Conservation (phyloP, 2,797 vertebrate genomes). For the Echiichthys vipera region DNA sequence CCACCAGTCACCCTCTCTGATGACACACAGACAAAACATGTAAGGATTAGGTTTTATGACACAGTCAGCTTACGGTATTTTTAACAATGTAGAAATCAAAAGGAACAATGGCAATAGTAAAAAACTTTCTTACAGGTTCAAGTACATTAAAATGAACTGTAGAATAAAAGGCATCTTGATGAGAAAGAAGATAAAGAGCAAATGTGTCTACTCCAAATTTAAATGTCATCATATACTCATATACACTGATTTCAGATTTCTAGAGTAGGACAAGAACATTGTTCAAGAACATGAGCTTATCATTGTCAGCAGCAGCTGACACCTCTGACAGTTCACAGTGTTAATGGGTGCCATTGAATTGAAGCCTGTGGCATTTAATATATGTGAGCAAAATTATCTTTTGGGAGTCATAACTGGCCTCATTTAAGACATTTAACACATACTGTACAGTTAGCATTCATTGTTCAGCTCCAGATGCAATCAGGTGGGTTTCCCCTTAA, state of each 20-base stretch:
- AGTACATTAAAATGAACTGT: not conserved
- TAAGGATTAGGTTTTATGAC: not conserved
- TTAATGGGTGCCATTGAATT: conserved; percentile 30
- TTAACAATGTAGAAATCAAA: not conserved
- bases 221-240: not conserved
- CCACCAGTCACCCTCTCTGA: conserved; percentile 98
- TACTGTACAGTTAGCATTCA: not conserved
- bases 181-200: conserved; percentile 1
- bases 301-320: conserved; percentile 1
- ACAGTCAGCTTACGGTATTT: not conserved
- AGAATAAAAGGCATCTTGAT: not conserved
- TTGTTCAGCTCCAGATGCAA: not conserved
- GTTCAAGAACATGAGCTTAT: conserved; percentile 11
- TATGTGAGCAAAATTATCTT: conserved; percentile 38
- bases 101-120: not conserved
- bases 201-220: not conserved
- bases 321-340: conserved; percentile 15
- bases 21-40: conserved; percentile 13
- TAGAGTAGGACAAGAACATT: not conserved
- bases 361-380: conserved; percentile 27
- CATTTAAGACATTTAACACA: conserved; percentile 35
- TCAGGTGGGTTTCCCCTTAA: not conserved
- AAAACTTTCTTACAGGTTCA: not conserved
- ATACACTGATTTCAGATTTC: conserved; percentile 17
- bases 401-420: conserved; percentile 19